Conservation (phyloP, 2,888 invertebrate genomes). For the Drosophila eohydei region DNA sequence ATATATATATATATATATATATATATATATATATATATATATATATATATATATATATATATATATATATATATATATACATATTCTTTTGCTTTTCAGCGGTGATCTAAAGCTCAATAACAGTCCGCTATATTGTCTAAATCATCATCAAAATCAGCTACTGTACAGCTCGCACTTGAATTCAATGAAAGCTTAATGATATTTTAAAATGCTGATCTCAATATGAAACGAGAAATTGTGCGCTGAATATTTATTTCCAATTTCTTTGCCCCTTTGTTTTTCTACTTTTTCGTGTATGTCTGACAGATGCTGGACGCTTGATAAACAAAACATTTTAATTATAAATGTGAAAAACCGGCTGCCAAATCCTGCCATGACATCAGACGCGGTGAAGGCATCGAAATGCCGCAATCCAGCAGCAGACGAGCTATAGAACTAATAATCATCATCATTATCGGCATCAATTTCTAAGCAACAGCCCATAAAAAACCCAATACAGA, state of each 20-base stretch:
- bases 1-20: background rate
- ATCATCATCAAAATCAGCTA: background rate
- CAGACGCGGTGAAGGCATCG: conserved; percentile 45
- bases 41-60: background rate
- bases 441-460: conserved; percentile 65
- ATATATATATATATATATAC: background rate
- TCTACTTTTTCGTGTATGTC: background rate
- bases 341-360: conserved; percentile 52
- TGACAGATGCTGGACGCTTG: background rate
- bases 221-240: conserved; percentile 24
- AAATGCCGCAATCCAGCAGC: conserved; percentile 45
- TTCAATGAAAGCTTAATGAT: background rate
- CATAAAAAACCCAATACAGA: conserved; percentile 12
- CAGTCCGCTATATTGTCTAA: background rate
- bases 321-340: conserved; percentile 49
- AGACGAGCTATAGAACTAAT: conserved; percentile 32
- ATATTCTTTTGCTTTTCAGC: background rate
- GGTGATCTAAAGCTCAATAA: background rate
- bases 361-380: conserved; percentile 69
- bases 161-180: background rate
- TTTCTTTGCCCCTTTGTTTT: background rate
- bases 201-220: conserved; percentile 44
- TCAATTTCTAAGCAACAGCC: conserved; percentile 50
- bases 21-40: background rate
- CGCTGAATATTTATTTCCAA: conserved; percentile 10